Conservation (phyloP, 2,113 vertebrate species). For the Cephalophus harveyi region DNA sequence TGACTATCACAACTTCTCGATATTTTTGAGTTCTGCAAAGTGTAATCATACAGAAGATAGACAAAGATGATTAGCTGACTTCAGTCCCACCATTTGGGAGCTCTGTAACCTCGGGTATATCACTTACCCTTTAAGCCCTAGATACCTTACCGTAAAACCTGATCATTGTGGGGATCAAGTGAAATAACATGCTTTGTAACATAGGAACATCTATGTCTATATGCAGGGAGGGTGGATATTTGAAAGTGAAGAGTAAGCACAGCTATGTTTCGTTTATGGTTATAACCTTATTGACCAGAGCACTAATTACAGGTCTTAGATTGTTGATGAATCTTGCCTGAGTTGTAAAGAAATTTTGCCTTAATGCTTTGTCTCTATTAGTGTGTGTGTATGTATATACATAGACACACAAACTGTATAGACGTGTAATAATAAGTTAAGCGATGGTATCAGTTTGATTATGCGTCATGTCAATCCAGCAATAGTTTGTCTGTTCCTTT, state of each 20-base stretch:
- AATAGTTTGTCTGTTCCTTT: not conserved
- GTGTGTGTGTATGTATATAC: not conserved
- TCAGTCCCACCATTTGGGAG: not conserved
- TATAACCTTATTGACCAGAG: not conserved
- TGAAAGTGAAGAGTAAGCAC: not conserved
- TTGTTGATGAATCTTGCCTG: not conserved
- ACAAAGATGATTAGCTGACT: not conserved
- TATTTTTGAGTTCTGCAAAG: not conserved
- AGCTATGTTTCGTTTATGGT: not conserved
- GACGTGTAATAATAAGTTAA: not conserved
- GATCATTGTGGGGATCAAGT: not conserved
- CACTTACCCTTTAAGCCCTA: not conserved
- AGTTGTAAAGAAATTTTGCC: not conserved
- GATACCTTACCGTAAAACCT: not conserved
- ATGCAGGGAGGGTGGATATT: not conserved
- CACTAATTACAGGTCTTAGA: not conserved
- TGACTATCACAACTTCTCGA: not conserved
- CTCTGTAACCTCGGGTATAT: not conserved
- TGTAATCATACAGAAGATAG: not conserved
- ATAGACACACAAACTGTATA: not conserved
- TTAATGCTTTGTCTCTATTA: slow-evolving; percentile 61
- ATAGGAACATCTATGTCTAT: not conserved
- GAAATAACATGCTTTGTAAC: not conserved
- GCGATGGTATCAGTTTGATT: slow-evolving; percentile 7
- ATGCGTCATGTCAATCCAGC: slow-evolving; percentile 17